Base-by-base conservation (phyloP, 1,140 invertebrate species). In the Dysdera silvatica region DNA sequence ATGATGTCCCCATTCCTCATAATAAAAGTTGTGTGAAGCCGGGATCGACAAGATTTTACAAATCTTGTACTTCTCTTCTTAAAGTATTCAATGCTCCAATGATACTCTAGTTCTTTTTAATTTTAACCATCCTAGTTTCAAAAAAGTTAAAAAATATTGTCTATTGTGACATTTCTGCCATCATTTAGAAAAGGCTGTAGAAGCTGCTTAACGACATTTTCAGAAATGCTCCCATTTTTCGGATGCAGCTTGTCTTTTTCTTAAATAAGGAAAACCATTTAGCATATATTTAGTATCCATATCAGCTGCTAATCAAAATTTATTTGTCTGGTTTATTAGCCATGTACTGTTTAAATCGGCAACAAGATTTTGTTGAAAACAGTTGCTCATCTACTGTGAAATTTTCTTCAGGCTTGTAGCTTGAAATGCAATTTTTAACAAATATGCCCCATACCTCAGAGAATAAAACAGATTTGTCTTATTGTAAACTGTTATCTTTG, bases 381-480 rank as follows among this genome's bases (percentile, higher is more conserved):
- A 66, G 43, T 45, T 60, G 55, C 55, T 68, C 67, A 55, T 66
- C 57, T 37, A 56, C 32, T 16, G 49, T 59, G 16, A 68, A 4
- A 24, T 54, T 54, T 24, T 31, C 32, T 32, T 37, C 33, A 18
- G 59, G 67, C 18, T 4, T 53, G 41, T 63, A 66, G 32, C 58
- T 56, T 5, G 20, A 47, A 32, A 43, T n/a, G 23, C 59, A 57
- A 51, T 68, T 68, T 54, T 60, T 4, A 24, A 67, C 56, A 31
- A 66, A 68, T 35, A 12, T 35, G 3, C 51, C 31, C 59, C 51
- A 66, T 26, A 64, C 23, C 24, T 56, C 48, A 7, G 43, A 35
- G n/a, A 49, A 40, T 10, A 66, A n/a, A 57, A 26, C 43, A 61
- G 61, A 66, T 32, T 57, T 61, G 24, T 66, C 65, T 6, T 32